Evolutionary conservation across 2,888 invertebrate genomes (phyloP), one percentile per base, ranked within the genome.

Genomic region (Tromatobia lineatoria): DNA sequence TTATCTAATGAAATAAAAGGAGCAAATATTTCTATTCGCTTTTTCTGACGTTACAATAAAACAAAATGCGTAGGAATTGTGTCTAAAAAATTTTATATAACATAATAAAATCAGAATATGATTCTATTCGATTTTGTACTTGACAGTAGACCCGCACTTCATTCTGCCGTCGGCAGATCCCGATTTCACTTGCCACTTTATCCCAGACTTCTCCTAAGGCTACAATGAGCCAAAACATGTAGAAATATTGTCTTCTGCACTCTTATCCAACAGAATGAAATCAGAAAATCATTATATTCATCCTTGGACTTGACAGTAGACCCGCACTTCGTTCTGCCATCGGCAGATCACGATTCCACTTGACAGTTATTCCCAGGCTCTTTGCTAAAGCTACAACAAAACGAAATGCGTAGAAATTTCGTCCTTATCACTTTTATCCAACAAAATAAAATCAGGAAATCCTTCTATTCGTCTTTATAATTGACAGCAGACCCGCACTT

Each of bases 321-420:
- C 2, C 18, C 18, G 50, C 4, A 57, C 57, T 71, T 75, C 50
- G 52, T 81, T 75, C 78, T 59, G 71, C 84, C 74, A 81, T 79
- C 78, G 84, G 64, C 81, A 42, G 78, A 79, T 75, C 70, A 71
- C 78, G 81, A 85, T 81, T 85, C 81, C 84, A 47, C 78, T 50
- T 18, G 7, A 25, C 7, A 34, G 38, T 73, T 84, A 81, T 84
- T 81, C 84, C 79, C 66, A 29, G 74, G 59, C 47, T 84, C 78
- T 34, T 34, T 29, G 29, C 2, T 29, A 29, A 29, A 29, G 34
- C 29, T 29, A 29, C 34, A 38, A 38, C 2, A 45, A 45, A 45
- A 2, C 1, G 4, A 3, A 50, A n/a, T 50, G 18, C 3, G 7
- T 7, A 4, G 47, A 15, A 15, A 50, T 50, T 6, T 47, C 4